phyloP scores from a whole-genome alignment of 2,888 invertebrate species.

The Neoaliturus tenellus region DNA sequence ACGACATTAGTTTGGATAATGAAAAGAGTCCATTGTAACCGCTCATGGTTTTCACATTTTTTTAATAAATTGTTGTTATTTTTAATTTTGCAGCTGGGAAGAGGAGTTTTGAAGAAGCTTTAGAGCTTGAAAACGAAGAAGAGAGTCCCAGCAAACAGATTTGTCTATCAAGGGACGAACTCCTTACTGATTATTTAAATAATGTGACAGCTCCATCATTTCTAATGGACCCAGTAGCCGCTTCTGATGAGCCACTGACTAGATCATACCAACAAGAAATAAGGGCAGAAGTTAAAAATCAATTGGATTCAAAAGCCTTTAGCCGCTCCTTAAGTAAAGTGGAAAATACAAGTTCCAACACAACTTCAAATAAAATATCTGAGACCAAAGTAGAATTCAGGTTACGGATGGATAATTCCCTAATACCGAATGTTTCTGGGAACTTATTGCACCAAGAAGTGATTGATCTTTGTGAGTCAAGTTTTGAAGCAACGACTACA shows the following conservation, averaged over 20 bases:
- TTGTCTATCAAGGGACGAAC: not conserved
- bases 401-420: not conserved
- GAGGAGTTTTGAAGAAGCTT: constrained; percentile 35
- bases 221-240: constrained; percentile 8
- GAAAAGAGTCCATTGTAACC: too few relatives aligned
- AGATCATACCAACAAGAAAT: not conserved
- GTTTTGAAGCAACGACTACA: not conserved
- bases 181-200: not conserved
- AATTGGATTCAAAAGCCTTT: not conserved
- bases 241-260: not conserved
- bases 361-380: not conserved
- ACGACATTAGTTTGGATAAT: too few relatives aligned
- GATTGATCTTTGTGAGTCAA: not conserved
- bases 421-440: not conserved
- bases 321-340: not conserved
- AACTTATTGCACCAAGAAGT: not conserved
- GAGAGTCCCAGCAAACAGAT: constrained; percentile 34
- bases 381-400: not conserved
- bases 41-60: too few relatives aligned
- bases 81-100: constrained; percentile 23
- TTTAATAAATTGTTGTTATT: too few relatives aligned
- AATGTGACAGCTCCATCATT: constrained; percentile 33
- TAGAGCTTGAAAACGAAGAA: constrained; percentile 42
- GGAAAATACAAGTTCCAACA: not conserved
- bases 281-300: not conserved